These are phyloP conservation scores for Glareola pratincola DNA, from an alignment of 2,113 vertebrate genomes.

Conservation along the genomic window DNA sequence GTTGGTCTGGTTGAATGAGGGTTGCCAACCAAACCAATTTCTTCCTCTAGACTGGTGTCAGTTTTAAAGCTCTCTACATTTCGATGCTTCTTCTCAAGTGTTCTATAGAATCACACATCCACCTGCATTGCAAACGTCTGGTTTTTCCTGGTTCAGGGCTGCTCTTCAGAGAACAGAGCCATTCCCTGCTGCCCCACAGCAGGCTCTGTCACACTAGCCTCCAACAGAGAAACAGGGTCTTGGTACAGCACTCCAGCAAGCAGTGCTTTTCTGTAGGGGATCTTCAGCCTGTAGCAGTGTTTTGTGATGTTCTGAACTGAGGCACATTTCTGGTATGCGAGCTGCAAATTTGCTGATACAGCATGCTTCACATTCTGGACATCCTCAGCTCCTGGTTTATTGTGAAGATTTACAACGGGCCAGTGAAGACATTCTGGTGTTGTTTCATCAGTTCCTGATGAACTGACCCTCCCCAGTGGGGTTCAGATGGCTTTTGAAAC, in stretches of 20 bases:
- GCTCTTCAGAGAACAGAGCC: neutral
- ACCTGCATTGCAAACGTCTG: neutral
- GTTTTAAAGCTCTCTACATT: neutral
- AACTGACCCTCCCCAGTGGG: neutral
- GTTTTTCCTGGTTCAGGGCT: neutral
- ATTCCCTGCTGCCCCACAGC: neutral
- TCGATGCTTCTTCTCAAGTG: neutral
- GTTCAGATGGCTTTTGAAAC: conserved; percentile 3
- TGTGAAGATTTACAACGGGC: neutral
- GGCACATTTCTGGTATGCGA: neutral
- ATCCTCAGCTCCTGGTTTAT: neutral
- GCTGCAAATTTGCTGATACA: neutral
- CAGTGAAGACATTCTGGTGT: neutral
- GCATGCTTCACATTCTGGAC: neutral
- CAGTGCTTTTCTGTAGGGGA: neutral
- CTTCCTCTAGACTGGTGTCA: neutral
- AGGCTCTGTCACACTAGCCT: neutral
- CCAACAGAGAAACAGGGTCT: neutral
- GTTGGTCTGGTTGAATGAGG: neutral
- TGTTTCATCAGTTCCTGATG: neutral
- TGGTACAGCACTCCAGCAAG: neutral
- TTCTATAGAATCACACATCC: neutral
- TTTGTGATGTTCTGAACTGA: neutral
- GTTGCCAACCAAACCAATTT: neutral
- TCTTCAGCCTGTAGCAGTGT: neutral